phyloP scores from a whole-genome alignment of 1,140 invertebrate genomes.

The Euura saliciscinereae region DNA sequence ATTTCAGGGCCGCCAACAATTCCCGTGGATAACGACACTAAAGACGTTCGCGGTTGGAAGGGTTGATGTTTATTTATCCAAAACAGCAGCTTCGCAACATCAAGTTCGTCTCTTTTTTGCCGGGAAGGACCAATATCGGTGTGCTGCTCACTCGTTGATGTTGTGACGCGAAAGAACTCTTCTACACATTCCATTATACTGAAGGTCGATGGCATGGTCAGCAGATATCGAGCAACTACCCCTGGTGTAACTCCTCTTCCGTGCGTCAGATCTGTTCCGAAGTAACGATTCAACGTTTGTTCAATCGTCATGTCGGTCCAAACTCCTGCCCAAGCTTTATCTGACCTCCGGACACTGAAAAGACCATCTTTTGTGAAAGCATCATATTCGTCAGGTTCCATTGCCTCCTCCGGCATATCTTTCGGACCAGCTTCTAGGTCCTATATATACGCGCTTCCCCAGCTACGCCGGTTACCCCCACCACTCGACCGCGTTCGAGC shows the following conservation, averaged over 20 bases:
- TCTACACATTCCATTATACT: slow-evolving; percentile 38
- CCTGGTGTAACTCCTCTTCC: slow-evolving; percentile 27
- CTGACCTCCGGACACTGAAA: slow-evolving; percentile 40
- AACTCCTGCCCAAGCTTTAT: slow-evolving; percentile 51
- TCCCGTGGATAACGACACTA: slow-evolving; percentile 48
- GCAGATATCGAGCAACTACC: slow-evolving; percentile 24
- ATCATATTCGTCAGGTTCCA: slow-evolving; percentile 37
- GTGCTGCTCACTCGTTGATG: slow-evolving; percentile 51
- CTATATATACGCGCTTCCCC: no score
- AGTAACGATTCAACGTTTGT: slow-evolving; percentile 47
- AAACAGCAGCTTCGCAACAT: slow-evolving; percentile 41
- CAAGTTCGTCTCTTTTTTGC: slow-evolving; percentile 44
- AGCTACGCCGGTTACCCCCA: no score
- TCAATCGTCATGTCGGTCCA: slow-evolving; percentile 50
- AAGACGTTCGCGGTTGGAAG: slow-evolving; percentile 35
- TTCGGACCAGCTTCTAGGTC: no score
- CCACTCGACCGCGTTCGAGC: no score
- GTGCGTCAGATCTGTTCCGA: slow-evolving; percentile 32
- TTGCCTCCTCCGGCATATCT: no score
- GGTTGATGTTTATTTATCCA: slow-evolving; percentile 48
- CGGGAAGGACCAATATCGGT: slow-evolving; percentile 48
- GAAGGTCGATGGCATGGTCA: slow-evolving; percentile 22
- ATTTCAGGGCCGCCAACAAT: slow-evolving; percentile 44
- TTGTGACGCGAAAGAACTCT: slow-evolving; percentile 40
- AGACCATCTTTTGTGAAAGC: slow-evolving; percentile 36